A percentile compares a stretch with the other conserved stretches of the same genome.
These are phyloP conservation scores for Alosa alosa DNA, from an alignment of 2,113 vertebrate species.

Conservation along the genomic window DNA sequence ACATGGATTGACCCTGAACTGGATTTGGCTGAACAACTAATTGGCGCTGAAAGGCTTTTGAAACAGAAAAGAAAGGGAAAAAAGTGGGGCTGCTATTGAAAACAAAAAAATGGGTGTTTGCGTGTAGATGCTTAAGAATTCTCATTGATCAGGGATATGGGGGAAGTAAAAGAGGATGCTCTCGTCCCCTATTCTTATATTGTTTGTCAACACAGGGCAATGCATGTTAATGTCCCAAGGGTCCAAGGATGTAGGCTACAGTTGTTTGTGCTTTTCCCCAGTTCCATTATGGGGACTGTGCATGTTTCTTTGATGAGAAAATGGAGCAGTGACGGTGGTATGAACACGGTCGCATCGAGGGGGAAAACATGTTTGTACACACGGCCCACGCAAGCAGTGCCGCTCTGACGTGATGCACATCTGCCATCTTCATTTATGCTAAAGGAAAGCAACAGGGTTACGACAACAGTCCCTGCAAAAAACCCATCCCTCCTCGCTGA, in stretches of 20 bases:
- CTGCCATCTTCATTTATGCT: neutral
- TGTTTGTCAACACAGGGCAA: neutral
- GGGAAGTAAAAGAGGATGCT: neutral
- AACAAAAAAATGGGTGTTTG: neutral
- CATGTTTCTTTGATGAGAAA: slow-evolving; percentile 12
- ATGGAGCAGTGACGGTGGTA: neutral
- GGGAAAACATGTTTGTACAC: neutral
- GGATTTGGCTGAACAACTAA: neutral
- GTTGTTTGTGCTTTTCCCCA: neutral
- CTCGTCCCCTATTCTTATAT: neutral
- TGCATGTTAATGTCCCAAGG: slow-evolving; percentile 42
- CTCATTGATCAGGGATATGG: neutral
- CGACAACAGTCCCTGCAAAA: neutral
- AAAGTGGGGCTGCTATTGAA: neutral
- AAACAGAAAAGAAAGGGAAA: neutral
- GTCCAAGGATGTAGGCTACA: neutral
- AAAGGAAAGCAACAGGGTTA: neutral
- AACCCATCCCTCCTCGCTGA: neutral
- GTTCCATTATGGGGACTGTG: neutral
- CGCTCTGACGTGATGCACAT: neutral
- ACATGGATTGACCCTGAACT: slow-evolving; percentile 4
- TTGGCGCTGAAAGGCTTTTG: neutral
- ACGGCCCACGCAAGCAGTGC: no score
- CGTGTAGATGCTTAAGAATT: neutral
- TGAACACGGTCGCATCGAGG: neutral